These are phyloP conservation scores for Carabus problematicus DNA, from an alignment of 2,888 invertebrate genomes.

Conservation along the genomic window DNA sequence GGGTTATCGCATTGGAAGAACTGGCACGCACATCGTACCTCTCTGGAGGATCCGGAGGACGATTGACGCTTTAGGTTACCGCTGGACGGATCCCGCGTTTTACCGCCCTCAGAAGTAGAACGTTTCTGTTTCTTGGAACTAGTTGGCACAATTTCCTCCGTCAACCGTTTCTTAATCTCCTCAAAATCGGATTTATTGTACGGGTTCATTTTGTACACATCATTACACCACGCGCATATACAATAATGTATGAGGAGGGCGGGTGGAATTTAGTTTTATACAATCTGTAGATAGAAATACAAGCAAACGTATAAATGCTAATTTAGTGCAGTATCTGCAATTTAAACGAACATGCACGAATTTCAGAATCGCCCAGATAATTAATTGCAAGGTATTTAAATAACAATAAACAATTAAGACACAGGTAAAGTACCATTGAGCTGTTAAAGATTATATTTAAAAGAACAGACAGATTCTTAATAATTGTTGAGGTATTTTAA, in stretches of 20 bases:
- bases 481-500: too few relatives aligned
- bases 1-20: constrained; percentile 83
- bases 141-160: constrained; percentile 44
- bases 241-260: not conserved
- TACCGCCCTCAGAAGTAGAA: constrained; percentile 74
- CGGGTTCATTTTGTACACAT: constrained; percentile 22
- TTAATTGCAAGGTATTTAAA: too few relatives aligned
- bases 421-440: too few relatives aligned
- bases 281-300: not conserved
- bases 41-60: constrained; percentile 71
- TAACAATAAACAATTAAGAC: not conserved
- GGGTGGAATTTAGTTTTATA: constrained; percentile 39
- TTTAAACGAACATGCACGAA: too few relatives aligned
- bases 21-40: constrained; percentile 86
- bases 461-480: too few relatives aligned
- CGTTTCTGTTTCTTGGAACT: constrained; percentile 52
- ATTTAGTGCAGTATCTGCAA: too few relatives aligned
- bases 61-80: constrained; percentile 75
- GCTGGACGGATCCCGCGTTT: constrained; percentile 65
- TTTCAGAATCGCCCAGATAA: too few relatives aligned
- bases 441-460: too few relatives aligned
- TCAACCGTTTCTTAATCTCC: constrained; percentile 45
- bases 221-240: not conserved
- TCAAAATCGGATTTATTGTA: constrained; percentile 43
- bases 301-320: not conserved